Evolutionary conservation across 1,140 invertebrate genomes (phyloP).

Genomic region (Solenopsis fugax): DNA sequence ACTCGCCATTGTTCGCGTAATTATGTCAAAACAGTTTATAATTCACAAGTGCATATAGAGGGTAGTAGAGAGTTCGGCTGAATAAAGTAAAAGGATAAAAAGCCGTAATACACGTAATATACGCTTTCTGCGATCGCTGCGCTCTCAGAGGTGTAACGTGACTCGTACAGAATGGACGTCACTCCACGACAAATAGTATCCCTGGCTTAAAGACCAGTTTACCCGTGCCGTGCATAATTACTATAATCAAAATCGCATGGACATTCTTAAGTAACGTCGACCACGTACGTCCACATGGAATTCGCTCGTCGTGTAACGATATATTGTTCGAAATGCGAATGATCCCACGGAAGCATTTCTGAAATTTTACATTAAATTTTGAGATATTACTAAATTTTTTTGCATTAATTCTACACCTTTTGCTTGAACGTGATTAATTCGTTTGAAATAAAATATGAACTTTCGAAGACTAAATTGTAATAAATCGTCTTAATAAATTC

Average conservation of each 20-base stretch:
- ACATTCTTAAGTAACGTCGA: constrained; percentile 76
- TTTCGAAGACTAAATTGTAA: neutral
- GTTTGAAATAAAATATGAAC: neutral
- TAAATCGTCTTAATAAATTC: neutral
- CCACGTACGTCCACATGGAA: constrained; percentile 37
- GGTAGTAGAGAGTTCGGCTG: neutral
- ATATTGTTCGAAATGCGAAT: constrained; percentile 30
- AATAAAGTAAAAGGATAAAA: constrained; percentile 43
- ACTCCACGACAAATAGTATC: constrained; percentile 78
- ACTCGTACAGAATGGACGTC: constrained; percentile 74
- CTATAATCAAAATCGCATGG: constrained; percentile 75
- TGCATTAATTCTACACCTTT: neutral
- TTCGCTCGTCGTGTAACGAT: constrained; percentile 15
- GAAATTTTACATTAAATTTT: neutral
- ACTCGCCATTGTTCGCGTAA: constrained; percentile 33
- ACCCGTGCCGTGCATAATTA: constrained; percentile 79
- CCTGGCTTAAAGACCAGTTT: constrained; percentile 79
- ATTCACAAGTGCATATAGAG: neutral
- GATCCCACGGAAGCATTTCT: neutral
- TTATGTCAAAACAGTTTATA: constrained; percentile 52
- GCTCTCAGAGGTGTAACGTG: constrained; percentile 71
- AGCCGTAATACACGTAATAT: constrained; percentile 65
- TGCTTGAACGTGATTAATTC: neutral
- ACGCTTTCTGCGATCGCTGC: constrained; percentile 66
- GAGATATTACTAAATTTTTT: no score